Base-by-base conservation (phyloP, 2,797 vertebrate species). In the Lutjanus campechanus region DNA sequence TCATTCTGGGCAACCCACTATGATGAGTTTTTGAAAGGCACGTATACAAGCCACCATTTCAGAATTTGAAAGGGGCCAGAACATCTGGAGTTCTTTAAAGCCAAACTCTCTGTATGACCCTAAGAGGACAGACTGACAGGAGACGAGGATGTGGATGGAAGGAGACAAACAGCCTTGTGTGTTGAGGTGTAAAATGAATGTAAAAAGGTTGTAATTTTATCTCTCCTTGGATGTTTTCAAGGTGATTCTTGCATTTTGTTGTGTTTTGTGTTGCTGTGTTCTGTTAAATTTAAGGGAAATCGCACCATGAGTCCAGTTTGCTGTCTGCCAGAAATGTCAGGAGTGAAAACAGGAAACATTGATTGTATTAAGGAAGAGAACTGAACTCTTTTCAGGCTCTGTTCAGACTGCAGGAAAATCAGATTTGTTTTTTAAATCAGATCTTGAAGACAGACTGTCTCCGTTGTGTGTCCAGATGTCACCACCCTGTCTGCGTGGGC, bases 181-280 rank as follows among this genome's bases (percentile, higher is more conserved):
- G 17, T 46, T 77, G 9, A 73, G 44, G n/a, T 69, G 66, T 69
- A 59, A 73, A 56, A 71, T 54, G 76, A 91, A 90, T 90, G 88
- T 91, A 75, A 69, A 79, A 83, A 59, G 15, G 44, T 85, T 81
- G 69, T 54, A 77, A 63, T 69, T 78, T 41, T 43, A 67, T 75
- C 46, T 64, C 58, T 68, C 8, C 16, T 66, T 20, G 73, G 55
- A 29, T 61, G 22, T 65, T 83, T 79, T 82, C 82, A 73, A 59
- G 4, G 43, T 61, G 20, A 65, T 60, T 76, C 41, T 73, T 60
- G 41, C 3, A 22, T 83, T 74, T 83, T 53, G 8, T 65, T 66
- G 11, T 68, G 47, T 69, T 90, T 90, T 82, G 72, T 59, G 63
- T 85, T 91, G 88, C 80, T 69, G 81, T 91, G 90, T 65, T 92